Percentiles rank a stretch among this genome's conserved stretches.
Conservation (phyloP, 2,888 invertebrate species). For the Lasioglossum lativentre region DNA sequence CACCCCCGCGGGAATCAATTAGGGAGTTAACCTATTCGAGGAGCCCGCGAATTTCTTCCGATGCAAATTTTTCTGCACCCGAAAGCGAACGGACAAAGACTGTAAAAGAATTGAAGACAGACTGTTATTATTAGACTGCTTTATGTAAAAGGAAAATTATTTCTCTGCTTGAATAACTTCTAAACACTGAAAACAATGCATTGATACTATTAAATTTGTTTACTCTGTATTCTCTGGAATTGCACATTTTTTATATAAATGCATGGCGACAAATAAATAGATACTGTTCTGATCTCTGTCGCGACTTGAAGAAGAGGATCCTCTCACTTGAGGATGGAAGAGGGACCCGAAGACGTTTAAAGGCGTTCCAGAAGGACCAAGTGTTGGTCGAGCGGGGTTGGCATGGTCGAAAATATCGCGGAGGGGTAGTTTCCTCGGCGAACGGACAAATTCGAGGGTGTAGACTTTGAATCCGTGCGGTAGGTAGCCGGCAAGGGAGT, state of each 20-base stretch:
- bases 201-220: too few relatives aligned
- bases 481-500: constrained; percentile 60
- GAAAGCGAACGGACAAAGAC: background rate
- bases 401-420: constrained; percentile 1
- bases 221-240: too few relatives aligned
- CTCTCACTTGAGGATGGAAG: background rate
- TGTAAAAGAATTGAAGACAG: background rate
- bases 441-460: constrained; percentile 46
- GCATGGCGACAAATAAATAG: too few relatives aligned
- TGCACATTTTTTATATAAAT: too few relatives aligned
- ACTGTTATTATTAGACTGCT: background rate
- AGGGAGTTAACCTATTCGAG: background rate
- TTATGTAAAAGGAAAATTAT: background rate
- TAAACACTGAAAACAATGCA: too few relatives aligned
- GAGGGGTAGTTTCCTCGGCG: background rate
- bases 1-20: constrained; percentile 7
- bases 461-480: constrained; percentile 63
- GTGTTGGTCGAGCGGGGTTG: background rate
- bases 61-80: background rate
- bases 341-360: background rate
- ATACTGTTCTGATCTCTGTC: too few relatives aligned
- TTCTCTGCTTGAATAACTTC: too few relatives aligned
- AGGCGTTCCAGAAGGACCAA: background rate
- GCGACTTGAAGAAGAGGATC: background rate
- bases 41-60: background rate